These are phyloP conservation scores for Drosophila busckii DNA, from an alignment of 1,140 invertebrate genomes.

Conservation along the genomic window DNA sequence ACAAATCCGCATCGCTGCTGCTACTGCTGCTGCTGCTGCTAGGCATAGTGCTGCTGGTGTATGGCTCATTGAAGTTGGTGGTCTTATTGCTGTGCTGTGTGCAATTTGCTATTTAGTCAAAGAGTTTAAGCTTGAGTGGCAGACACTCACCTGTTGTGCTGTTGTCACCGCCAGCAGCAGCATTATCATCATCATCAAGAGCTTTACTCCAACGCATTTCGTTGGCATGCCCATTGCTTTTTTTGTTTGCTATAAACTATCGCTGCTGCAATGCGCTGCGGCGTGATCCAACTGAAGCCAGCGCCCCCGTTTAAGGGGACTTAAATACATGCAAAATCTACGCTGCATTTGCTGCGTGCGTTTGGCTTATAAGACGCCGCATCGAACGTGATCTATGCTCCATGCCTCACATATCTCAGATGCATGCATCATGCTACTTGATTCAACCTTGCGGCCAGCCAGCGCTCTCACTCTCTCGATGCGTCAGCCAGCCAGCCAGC, in stretches of 20 bases:
- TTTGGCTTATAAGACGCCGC: background rate
- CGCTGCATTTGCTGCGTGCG: slow-evolving; percentile 4
- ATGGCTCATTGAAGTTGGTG: background rate
- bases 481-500: slow-evolving; percentile 31
- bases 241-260: background rate
- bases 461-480: slow-evolving; percentile 38
- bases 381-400: slow-evolving; percentile 51
- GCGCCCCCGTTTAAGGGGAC: slow-evolving; percentile 32
- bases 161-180: slow-evolving; percentile 20
- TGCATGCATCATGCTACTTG: slow-evolving; percentile 54
- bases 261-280: background rate
- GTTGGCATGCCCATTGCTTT: slow-evolving; percentile 36
- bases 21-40: slow-evolving; percentile 16
- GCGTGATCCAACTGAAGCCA: slow-evolving; percentile 47
- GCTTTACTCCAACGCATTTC: slow-evolving; percentile 40
- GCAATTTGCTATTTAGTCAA: slow-evolving; percentile 14
- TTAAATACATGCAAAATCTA: slow-evolving; percentile 44
- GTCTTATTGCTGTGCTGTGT: slow-evolving; percentile 7
- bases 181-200: slow-evolving; percentile 26
- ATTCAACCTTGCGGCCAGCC: slow-evolving; percentile 23
- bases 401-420: slow-evolving; percentile 55
- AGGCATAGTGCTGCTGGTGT: background rate
- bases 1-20: slow-evolving; percentile 13
- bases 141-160: slow-evolving; percentile 12
- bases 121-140: background rate